Evolutionary conservation across 2,113 vertebrate species (phyloP).

Genomic region (Arvicanthis niloticus): DNA sequence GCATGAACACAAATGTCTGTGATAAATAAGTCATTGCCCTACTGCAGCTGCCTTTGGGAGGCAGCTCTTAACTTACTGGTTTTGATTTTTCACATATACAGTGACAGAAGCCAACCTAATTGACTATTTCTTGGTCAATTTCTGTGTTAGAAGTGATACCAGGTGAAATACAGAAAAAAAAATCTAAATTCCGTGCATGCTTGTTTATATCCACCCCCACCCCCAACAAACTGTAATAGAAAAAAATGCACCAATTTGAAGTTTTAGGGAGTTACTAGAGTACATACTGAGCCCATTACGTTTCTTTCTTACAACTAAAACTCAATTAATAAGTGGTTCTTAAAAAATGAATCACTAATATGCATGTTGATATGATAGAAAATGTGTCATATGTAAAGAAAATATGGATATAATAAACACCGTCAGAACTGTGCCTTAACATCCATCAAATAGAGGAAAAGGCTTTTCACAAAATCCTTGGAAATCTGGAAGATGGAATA

Average conservation of each 20-base stretch:
- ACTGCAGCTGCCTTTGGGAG: conserved; percentile 56
- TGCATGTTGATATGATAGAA: not conserved
- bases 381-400: not conserved
- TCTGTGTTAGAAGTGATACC: conserved; percentile 48
- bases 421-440: conserved; percentile 36
- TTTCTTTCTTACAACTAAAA: conserved; percentile 29
- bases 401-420: not conserved
- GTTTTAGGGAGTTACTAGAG: not conserved
- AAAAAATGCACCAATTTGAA: not conserved
- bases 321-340: not conserved
- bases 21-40: conserved; percentile 65
- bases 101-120: conserved; percentile 56
- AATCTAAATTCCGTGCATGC: conserved; percentile 46
- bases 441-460: conserved; percentile 41
- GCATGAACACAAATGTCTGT: conserved; percentile 43
- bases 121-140: conserved; percentile 63
- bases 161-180: conserved; percentile 48
- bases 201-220: not conserved
- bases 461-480: conserved; percentile 28
- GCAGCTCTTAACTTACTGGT: conserved; percentile 31
- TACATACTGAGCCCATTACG: not conserved
- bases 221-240: conserved; percentile 7
- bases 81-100: conserved; percentile 13
- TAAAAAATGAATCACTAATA: conserved; percentile 7
- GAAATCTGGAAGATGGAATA: not conserved